phyloP scores from a whole-genome alignment of 2,113 vertebrate genomes.

The Amphilophus citrinellus region DNA sequence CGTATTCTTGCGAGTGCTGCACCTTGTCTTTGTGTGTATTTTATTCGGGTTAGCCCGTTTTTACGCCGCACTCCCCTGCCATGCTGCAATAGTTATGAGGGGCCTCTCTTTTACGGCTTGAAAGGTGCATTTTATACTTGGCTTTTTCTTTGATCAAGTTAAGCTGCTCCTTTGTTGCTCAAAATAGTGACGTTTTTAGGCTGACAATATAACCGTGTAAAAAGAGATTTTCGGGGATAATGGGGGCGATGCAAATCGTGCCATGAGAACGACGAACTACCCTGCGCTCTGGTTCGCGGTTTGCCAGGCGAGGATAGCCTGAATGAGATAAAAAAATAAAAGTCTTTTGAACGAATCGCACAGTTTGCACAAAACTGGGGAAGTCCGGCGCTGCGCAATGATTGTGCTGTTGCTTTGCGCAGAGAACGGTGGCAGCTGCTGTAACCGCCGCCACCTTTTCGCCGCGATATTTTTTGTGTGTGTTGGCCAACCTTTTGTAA shows the following conservation, averaged over 20 bases:
- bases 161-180: slow-evolving; percentile 75
- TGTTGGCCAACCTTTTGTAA: slow-evolving; percentile 78
- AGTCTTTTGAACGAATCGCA: slow-evolving; percentile 58
- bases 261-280: slow-evolving; percentile 73
- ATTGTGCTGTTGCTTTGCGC: slow-evolving; percentile 76
- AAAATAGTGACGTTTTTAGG: slow-evolving; percentile 71
- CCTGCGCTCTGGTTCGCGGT: slow-evolving; percentile 65
- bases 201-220: slow-evolving; percentile 78
- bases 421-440: slow-evolving; percentile 75
- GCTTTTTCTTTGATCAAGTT: slow-evolving; percentile 76
- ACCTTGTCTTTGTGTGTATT: slow-evolving; percentile 74
- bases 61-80: slow-evolving; percentile 85
- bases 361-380: slow-evolving; percentile 75
- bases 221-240: slow-evolving; percentile 78
- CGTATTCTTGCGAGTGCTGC: slow-evolving; percentile 33
- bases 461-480: slow-evolving; percentile 65
- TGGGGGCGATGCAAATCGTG: slow-evolving; percentile 79
- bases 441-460: slow-evolving; percentile 75
- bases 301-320: slow-evolving; percentile 56
- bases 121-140: slow-evolving; percentile 78
- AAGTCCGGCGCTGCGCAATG: slow-evolving; percentile 80
- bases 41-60: slow-evolving; percentile 80
- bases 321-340: slow-evolving; percentile 48
- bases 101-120: slow-evolving; percentile 72
- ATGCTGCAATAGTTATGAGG: slow-evolving; percentile 78